Percentiles rank a stretch among this genome's conserved stretches.
phyloP scores from a whole-genome alignment of 2,797 vertebrate genomes.

The Darevskia mixta region DNA sequence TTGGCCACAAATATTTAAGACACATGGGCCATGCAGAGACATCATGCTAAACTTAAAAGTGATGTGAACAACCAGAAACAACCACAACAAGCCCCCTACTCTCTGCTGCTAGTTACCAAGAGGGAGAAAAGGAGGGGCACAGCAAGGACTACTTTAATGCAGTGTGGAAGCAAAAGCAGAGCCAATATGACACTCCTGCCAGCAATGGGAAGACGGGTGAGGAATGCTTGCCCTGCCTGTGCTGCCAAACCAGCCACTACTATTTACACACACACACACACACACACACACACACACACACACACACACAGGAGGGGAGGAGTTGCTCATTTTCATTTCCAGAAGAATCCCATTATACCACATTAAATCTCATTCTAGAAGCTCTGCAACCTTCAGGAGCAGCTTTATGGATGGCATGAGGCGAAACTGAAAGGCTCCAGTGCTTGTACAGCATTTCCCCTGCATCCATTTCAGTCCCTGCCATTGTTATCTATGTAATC shows the following conservation, averaged over 20 bases:
- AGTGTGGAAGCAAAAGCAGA: too few species aligned
- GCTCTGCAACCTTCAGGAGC: not conserved
- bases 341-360: not conserved
- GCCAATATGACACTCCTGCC: too few species aligned
- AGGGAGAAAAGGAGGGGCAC: too few species aligned
- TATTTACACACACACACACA: not conserved
- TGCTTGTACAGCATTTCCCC: too few species aligned
- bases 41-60: not conserved
- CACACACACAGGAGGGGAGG: not conserved
- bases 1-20: conserved; percentile 22
- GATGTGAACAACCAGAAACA: not conserved
- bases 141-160: too few species aligned
- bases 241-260: too few species aligned
- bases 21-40: too few species aligned
- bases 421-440: too few species aligned
- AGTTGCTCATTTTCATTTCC: not conserved
- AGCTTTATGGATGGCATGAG: not conserved
- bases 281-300: not conserved
- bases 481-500: not conserved
- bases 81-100: not conserved
- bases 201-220: too few species aligned
- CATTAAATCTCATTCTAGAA: not conserved
- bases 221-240: too few species aligned
- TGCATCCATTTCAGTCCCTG: not conserved
- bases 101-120: not conserved